These are phyloP conservation scores for Adela reaumurella DNA, from an alignment of 2,888 invertebrate species.

Conservation along the genomic window DNA sequence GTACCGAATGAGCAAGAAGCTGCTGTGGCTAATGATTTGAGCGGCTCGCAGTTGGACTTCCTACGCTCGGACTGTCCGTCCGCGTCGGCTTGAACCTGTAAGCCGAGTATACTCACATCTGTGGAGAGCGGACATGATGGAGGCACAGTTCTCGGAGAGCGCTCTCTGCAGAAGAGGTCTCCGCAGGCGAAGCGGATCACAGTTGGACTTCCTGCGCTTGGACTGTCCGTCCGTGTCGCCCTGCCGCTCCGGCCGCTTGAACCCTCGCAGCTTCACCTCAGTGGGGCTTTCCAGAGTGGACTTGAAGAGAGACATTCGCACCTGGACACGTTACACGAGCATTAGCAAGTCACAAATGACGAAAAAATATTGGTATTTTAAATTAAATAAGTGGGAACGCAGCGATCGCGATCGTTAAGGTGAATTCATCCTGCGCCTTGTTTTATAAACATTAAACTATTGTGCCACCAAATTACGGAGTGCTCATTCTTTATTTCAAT, in stretches of 20 bases:
- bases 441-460: no score
- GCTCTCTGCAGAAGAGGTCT: constrained; percentile 57
- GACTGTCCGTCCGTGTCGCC: constrained; percentile 26
- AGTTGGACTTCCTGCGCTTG: constrained; percentile 31
- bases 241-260: constrained; percentile 68
- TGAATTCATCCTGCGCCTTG: no score
- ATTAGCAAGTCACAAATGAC: no score
- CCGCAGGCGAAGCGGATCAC: constrained; percentile 15
- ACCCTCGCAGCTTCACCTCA: constrained; percentile 22
- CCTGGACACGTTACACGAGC: no score
- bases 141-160: constrained; percentile 75
- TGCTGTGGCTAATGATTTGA: no score
- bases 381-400: no score
- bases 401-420: no score
- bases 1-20: no score
- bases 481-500: no score
- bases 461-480: no score
- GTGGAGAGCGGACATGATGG: constrained; percentile 69
- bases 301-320: constrained; percentile 25
- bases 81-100: not conserved
- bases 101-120: constrained; percentile 47
- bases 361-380: no score
- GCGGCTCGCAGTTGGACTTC: constrained; percentile 21
- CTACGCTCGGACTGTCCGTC: constrained; percentile 25
- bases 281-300: constrained; percentile 26